phyloP scores from a whole-genome alignment of 2,888 invertebrate genomes.

The Perdita meconis region DNA sequence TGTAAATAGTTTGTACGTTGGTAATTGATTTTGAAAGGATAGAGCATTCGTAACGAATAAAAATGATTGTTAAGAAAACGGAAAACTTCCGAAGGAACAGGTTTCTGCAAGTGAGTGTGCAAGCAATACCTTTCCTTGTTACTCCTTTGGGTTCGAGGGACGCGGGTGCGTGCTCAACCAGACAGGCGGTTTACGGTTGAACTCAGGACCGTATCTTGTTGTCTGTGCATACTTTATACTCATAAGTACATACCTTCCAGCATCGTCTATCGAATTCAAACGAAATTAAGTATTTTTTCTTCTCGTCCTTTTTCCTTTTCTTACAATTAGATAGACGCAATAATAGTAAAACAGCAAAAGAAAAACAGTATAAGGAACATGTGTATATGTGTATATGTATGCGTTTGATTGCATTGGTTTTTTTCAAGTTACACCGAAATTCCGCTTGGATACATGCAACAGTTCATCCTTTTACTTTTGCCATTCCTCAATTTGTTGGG shows the following conservation, averaged over 20 bases:
- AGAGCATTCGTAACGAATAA: conserved; percentile 56
- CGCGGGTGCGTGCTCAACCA: conserved; percentile 77
- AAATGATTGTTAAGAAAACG: conserved; percentile 78
- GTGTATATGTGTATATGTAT: too few species aligned
- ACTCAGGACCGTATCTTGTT: conserved; percentile 69
- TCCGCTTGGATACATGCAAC: not conserved
- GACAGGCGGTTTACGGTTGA: conserved; percentile 79
- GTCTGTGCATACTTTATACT: conserved; percentile 27
- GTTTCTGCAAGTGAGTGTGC: conserved; percentile 78
- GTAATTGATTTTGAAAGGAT: conserved; percentile 9
- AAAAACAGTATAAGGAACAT: not conserved
- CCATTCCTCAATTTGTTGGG: too few species aligned
- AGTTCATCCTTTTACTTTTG: conserved; percentile 16
- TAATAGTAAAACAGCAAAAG: too few species aligned
- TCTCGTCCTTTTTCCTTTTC: too few species aligned
- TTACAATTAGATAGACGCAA: too few species aligned
- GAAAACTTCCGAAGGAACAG: conserved; percentile 80
- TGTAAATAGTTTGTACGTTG: not conserved
- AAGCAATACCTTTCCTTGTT: conserved; percentile 65
- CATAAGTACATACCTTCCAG: conserved; percentile 10
- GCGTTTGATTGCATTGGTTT: not conserved
- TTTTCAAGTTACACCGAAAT: not conserved
- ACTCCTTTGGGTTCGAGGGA: conserved; percentile 63
- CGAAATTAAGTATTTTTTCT: not conserved
- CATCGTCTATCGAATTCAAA: not conserved